Conservation (phyloP, 2,797 vertebrate species). For the Pangasius larnaudii region DNA sequence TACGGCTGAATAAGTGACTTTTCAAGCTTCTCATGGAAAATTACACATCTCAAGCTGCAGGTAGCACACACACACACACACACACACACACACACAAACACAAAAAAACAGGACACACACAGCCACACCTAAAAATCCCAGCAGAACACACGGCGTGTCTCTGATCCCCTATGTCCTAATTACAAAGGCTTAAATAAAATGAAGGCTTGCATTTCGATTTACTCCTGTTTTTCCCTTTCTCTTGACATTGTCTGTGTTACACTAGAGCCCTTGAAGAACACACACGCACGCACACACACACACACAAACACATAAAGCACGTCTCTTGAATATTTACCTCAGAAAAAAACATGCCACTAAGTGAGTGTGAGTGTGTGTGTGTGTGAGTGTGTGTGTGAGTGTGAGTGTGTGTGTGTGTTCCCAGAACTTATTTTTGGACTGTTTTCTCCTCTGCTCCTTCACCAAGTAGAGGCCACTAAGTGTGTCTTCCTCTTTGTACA, state of each 20-base stretch:
- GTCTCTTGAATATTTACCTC: background rate
- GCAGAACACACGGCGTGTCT: conserved; percentile 63
- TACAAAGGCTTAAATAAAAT: conserved; percentile 79
- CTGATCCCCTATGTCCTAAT: conserved; percentile 80
- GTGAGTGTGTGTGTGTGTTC: no score
- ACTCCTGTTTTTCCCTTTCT: conserved; percentile 66
- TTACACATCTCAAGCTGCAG: background rate
- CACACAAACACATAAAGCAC: conserved; percentile 4
- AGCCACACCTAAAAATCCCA: conserved; percentile 38
- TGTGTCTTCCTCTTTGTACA: no score
- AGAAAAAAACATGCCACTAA: background rate
- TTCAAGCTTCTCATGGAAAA: conserved; percentile 15
- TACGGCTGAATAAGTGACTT: conserved; percentile 10
- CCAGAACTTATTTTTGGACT: no score
- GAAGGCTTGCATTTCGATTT: conserved; percentile 77
- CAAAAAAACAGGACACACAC: conserved; percentile 15
- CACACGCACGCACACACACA: conserved; percentile 21
- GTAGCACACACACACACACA: background rate
- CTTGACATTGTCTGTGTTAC: conserved; percentile 72
- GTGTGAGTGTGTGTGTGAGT: background rate
- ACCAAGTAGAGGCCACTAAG: no score
- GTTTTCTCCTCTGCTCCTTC: no score
- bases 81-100: conserved; percentile 11
- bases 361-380: background rate
- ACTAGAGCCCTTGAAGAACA: conserved; percentile 33